Evolutionary conservation across 1,140 invertebrate genomes (phyloP), one percentile per base, ranked within the genome.

Genomic region (Maconellicoccus hirsutus): DNA sequence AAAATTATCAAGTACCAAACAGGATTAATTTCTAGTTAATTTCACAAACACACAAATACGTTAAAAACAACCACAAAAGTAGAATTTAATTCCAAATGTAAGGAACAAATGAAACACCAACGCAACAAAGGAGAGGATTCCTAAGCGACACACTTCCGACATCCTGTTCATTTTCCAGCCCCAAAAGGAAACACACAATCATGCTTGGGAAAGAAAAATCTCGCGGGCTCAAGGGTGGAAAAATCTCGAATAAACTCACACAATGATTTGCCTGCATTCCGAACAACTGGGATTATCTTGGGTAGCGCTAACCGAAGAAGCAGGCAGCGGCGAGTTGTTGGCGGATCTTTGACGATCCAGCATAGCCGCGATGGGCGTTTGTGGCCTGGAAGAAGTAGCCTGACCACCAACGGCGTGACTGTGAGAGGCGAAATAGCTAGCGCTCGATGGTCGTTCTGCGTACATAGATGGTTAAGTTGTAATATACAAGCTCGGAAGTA

Each of bases 261-360:
- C 86, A 79, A 91, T 88, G 78, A 84, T 82, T 77, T 84, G 82
- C 81, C 87, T 86, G 81, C 89, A 91, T 77, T 86, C 87, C 78
- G 81, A 84, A 83, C 89, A 91, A 19, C 2, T 52, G 2, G 16
- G 80, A 73, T 16, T 75, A 74, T 80, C 75, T 14, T 69, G 71
- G 22, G 4, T 16, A 52, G 42, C 6, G 4, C 63, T 72, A 16
- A 71, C 21, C 70, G 74, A 29, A 19, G 75, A 72, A 12, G 29
- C 71, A 71, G 72, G 70, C 16, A 71, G 59, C 8, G 73, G 70
- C 12, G 59, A 52, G n/a, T 52, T 52, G 2, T 69, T 7, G 70
- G 42, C 38, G 73, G 74, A 61, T 70, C 72, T 1, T 71, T 72
- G 75, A 72, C 12, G 38, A 42, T 70, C 42, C n/a, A 73, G 69